Base-by-base conservation (phyloP, 1,140 invertebrate species). In the Procambarus clarkii region DNA sequence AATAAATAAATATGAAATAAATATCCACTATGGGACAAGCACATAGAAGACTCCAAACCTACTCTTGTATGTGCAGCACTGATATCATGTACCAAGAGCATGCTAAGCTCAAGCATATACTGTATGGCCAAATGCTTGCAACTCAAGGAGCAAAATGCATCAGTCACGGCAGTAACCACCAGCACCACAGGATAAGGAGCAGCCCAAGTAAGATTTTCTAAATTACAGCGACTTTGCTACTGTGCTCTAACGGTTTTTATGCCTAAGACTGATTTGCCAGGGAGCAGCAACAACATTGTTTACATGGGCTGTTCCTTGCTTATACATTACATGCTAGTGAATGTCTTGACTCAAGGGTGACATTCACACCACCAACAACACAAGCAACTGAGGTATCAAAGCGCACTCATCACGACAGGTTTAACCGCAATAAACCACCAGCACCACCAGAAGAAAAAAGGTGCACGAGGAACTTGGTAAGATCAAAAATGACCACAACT, bases 61-160 rank as follows among this genome's bases (percentile, higher is more conserved):
- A 54, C 18, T 79, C 77, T 60, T 60, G 34, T 60, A 82, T 82
- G 80, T 58, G 80, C 50, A 60, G 50, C 80, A 34, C 21, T 82
- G 50, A 60, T 82, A 44, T 82, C 46, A 15, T 82, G 45, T 79
- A 60, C 69, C 60, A 45, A 80, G 77, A 80, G 44, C 86, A 88
- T 88, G 86, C 86, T 44, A 88, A 88, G 86, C 86, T 88, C 71
- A 88, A 88, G 86, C 86, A 88, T 88, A 88, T 69, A 80, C 45
- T 18, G 5, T 34, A 34, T 34, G 34, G 34, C 69, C 50, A 69
- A 88, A 80, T 88, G 86, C 54, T 80, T 80, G 86, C 86, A 88
- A 80, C 86, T 88, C 46, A 88, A 80, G 60, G 54, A 80, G 78
- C 58, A 80, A 80, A 88, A 86, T n/a, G 45, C 76, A 88, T 88